Percentiles rank a stretch among this genome's conserved stretches.
Evolutionary conservation across 2,797 vertebrate species (phyloP).

Genomic region (Cynopterus sphinx): DNA sequence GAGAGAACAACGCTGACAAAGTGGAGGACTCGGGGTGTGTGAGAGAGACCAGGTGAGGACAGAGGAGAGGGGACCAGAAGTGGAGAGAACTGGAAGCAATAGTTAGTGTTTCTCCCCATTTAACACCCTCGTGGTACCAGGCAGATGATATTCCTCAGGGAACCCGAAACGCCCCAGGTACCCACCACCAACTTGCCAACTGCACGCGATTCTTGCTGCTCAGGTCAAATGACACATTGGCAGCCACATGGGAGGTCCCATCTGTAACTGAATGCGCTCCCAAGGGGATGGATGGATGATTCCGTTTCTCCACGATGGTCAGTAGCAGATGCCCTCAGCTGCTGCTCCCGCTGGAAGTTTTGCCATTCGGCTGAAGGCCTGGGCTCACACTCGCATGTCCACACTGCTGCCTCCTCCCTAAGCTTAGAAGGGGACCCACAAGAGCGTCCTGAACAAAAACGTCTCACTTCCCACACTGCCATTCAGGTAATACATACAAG

Average conservation of each 20-base stretch:
- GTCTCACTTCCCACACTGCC: not conserved
- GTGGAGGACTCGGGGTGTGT: rapidly evolving
- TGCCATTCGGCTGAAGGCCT: not conserved
- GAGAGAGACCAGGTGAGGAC: not conserved
- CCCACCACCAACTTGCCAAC: not conserved
- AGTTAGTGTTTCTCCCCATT: not conserved
- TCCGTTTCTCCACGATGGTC: not conserved
- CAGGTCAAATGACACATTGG: conserved; percentile 39
- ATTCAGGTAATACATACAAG: not conserved
- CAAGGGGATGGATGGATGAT: not conserved
- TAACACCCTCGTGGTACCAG: not conserved
- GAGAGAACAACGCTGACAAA: not conserved
- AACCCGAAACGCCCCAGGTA: rapidly evolving
- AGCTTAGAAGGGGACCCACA: not conserved
- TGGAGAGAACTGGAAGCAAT: not conserved
- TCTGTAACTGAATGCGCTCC: not conserved
- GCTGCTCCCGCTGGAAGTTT: not conserved
- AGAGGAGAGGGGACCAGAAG: not conserved
- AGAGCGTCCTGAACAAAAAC: not conserved
- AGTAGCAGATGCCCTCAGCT: not conserved
- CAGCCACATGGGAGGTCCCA: not conserved
- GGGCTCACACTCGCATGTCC: not conserved
- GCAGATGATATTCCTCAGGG: rapidly evolving
- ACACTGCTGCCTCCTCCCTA: not conserved
- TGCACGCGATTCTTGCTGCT: not conserved